Conservation (phyloP, 2,888 invertebrate species). For the Cylindroiulus punctatus region DNA sequence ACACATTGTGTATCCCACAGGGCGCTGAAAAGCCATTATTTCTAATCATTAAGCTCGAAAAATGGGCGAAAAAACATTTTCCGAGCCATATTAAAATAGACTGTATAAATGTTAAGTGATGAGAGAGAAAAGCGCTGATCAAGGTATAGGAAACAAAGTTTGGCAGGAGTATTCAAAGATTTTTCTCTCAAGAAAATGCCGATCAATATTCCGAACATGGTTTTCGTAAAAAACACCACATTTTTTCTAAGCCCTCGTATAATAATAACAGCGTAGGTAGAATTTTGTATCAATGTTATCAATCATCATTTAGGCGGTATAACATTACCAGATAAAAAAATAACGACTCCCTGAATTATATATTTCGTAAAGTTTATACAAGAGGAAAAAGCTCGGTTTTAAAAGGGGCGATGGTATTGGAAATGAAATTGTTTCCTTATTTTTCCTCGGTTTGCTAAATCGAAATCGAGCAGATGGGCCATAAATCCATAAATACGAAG, state of each 20-base stretch:
- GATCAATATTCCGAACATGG: slow-evolving; percentile 9
- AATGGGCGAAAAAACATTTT: background rate
- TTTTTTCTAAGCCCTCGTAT: background rate
- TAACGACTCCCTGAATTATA: background rate
- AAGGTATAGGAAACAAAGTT: background rate
- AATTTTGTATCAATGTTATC: slow-evolving; percentile 10
- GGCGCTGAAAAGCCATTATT: background rate
- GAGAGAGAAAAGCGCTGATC: background rate
- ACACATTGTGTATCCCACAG: background rate
- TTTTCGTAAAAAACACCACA: background rate
- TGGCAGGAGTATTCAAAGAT: background rate
- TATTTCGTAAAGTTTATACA: background rate
- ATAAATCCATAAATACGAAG: slow-evolving; percentile 9
- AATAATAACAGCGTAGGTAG: background rate
- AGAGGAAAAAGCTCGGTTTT: background rate
- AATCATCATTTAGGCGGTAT: background rate
- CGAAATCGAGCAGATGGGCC: background rate
- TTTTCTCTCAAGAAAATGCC: slow-evolving; percentile 15
- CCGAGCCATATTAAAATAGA: background rate
- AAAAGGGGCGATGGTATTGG: background rate
- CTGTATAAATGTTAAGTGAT: background rate
- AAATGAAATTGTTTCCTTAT: slow-evolving; percentile 10
- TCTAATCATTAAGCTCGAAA: background rate
- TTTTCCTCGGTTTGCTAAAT: background rate
- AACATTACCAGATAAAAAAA: background rate